phyloP scores from a whole-genome alignment of 2,888 invertebrate genomes.

The Tolmerus cingulatus region DNA sequence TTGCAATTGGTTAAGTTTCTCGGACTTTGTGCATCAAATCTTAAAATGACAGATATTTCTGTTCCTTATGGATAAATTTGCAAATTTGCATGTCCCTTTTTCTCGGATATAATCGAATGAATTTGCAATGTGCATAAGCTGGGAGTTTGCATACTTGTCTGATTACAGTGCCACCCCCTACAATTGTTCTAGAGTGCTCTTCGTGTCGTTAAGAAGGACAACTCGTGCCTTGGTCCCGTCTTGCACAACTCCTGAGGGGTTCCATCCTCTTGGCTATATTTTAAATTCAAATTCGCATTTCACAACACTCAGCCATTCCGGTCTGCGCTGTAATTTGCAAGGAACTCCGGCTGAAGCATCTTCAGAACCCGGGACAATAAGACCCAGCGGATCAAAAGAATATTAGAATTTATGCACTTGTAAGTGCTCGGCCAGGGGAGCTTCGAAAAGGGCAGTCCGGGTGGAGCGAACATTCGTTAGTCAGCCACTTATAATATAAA shows the following conservation, averaged over 20 bases:
- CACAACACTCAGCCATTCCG: neutral
- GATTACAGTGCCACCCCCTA: neutral
- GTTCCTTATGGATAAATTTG: neutral
- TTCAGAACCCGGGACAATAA: neutral
- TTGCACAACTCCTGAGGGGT: neutral
- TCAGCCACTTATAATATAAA: slow-evolving; percentile 6
- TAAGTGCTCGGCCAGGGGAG: neutral
- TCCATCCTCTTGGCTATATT: neutral
- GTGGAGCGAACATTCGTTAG: neutral
- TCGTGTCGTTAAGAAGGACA: neutral
- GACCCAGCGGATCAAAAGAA: neutral
- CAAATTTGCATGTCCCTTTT: neutral
- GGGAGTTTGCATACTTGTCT: neutral
- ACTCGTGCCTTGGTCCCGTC: neutral
- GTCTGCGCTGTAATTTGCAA: neutral
- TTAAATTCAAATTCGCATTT: neutral
- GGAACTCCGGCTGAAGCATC: neutral
- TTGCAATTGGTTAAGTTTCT: too few relatives aligned
- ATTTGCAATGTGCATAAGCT: neutral
- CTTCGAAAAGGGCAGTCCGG: neutral
- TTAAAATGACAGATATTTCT: neutral
- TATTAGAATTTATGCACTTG: slow-evolving; percentile 18
- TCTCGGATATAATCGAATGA: neutral
- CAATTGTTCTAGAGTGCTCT: neutral
- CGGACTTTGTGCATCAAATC: neutral